Conservation (phyloP, 2,888 invertebrate species). For the Helicoverpa assulta region DNA sequence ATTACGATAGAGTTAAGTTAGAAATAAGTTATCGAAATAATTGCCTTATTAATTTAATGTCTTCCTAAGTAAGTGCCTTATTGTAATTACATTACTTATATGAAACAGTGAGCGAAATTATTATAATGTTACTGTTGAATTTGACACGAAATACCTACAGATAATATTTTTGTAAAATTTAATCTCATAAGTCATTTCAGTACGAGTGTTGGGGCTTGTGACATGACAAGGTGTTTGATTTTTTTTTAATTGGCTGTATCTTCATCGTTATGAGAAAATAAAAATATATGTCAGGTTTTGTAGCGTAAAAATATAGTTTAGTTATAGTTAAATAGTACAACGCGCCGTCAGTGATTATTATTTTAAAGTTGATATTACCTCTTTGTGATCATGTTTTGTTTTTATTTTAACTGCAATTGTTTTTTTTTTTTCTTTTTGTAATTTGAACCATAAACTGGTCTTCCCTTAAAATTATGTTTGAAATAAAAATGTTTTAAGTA, state of each 20-base stretch:
- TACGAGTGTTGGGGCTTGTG: too few species aligned
- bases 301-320: too few species aligned
- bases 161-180: background rate
- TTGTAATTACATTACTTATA: background rate
- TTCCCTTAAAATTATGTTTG: slow-evolving; percentile 1
- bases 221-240: too few species aligned
- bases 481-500: background rate
- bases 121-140: too few species aligned
- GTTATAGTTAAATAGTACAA: too few species aligned
- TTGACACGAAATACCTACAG: background rate
- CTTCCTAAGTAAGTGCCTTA: slow-evolving; percentile 61
- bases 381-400: slow-evolving; percentile 1
- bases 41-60: slow-evolving; percentile 47
- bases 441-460: background rate
- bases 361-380: slow-evolving; percentile 1
- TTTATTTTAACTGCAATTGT: background rate
- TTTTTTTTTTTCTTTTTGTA: background rate
- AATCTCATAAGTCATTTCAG: background rate
- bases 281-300: too few species aligned
- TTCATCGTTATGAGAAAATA: too few species aligned
- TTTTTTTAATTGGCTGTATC: too few species aligned
- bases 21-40: slow-evolving; percentile 5
- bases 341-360: too few species aligned
- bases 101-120: background rate
- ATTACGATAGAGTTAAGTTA: slow-evolving; percentile 33